Conservation (phyloP, 1,140 invertebrate genomes). For the Aphelenchoides fujianensis region DNA sequence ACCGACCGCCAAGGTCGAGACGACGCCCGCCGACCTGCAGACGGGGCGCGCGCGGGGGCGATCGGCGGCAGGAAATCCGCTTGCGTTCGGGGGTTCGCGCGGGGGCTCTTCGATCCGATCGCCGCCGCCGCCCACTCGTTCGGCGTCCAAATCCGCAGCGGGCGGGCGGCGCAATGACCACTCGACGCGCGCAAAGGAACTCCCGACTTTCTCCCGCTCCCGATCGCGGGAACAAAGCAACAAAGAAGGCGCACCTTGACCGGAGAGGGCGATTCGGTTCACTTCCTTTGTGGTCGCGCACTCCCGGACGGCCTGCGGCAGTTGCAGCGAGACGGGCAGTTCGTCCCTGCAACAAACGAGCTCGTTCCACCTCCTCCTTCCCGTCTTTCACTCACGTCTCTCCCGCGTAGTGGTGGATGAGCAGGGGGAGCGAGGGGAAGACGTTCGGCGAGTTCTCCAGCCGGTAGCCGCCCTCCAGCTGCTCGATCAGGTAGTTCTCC, state of each 20-base stretch:
- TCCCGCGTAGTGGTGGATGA: slow-evolving; percentile 86
- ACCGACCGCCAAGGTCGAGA: background rate
- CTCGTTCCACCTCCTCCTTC: slow-evolving; percentile 38
- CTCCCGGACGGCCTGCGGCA: slow-evolving; percentile 70
- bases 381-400: slow-evolving; percentile 71
- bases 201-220: background rate
- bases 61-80: background rate
- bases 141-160: background rate
- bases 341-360: slow-evolving; percentile 75
- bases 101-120: background rate
- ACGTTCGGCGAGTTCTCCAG: slow-evolving; percentile 87
- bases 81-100: background rate
- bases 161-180: too few relatives aligned
- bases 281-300: slow-evolving; percentile 82
- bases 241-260: slow-evolving; percentile 70
- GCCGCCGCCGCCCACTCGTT: background rate
- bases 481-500: slow-evolving; percentile 89
- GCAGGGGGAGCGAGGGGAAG: slow-evolving; percentile 82
- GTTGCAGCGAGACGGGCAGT: slow-evolving; percentile 80
- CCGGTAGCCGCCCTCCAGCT: slow-evolving; percentile 71
- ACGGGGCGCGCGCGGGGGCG: background rate
- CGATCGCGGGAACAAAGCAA: background rate
- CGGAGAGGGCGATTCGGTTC: slow-evolving; percentile 80
- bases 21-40: background rate
- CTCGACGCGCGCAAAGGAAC: background rate